phyloP scores from a whole-genome alignment of 2,888 invertebrate species.

The Agonopterix alstromeriana region DNA sequence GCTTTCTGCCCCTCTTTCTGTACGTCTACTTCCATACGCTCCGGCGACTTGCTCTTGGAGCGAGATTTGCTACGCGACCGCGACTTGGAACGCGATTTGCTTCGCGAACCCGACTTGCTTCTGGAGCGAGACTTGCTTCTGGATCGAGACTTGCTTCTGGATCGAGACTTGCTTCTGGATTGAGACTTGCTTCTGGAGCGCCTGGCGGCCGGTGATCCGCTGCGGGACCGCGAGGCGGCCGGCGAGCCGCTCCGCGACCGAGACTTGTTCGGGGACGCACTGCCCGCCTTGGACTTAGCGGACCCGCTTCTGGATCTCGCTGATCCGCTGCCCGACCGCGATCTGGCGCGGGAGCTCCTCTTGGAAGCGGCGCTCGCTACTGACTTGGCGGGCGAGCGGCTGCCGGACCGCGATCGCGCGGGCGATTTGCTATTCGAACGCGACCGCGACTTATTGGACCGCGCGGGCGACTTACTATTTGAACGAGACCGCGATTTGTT shows the following conservation, averaged over 20 bases:
- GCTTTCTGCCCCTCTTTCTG: too few species aligned
- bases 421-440: constrained; percentile 23
- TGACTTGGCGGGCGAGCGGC: not conserved
- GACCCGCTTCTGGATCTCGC: constrained; percentile 18
- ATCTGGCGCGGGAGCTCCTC: not conserved
- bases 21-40: too few species aligned
- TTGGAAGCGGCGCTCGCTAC: not conserved
- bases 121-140: constrained; percentile 12
- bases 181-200: constrained; percentile 26
- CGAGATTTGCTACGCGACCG: constrained; percentile 12
- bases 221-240: constrained; percentile 20
- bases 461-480: constrained; percentile 20
- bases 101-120: constrained; percentile 16
- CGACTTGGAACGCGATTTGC: constrained; percentile 9
- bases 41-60: too few species aligned
- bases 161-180: constrained; percentile 14
- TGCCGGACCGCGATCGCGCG: not conserved
- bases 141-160: constrained; percentile 12
- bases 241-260: constrained; percentile 21
- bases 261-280: constrained; percentile 19
- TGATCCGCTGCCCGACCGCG: constrained; percentile 10
- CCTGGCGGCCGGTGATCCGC: constrained; percentile 18
- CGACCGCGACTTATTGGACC: constrained; percentile 23
- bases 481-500: constrained; percentile 19
- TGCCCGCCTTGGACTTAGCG: constrained; percentile 21